Evolutionary conservation across 2,113 vertebrate species (phyloP), one percentile per base, ranked within the genome.

Genomic region (Agapornis roseicollis): DNA sequence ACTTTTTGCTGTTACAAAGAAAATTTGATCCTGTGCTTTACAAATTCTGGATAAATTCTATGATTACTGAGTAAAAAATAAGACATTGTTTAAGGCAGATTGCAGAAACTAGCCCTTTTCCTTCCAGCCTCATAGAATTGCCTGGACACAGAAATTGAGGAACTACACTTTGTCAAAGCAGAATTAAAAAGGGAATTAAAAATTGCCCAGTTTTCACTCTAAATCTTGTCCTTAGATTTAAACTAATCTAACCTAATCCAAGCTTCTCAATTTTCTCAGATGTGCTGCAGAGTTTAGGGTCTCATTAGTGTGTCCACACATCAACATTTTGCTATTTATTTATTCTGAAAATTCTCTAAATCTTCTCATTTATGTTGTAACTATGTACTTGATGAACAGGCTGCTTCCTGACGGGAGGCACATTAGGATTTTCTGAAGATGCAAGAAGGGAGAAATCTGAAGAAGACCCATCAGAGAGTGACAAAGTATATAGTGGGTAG

Each of bases 201-300:
- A 72, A 56, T 18, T 64, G 13, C 6, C 11, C 15, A 74, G 11
- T 3, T 91, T 93, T 92, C 10, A n/a, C 23, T 50, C 12, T 50
- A 89, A 78, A 78, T 74, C 25, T 63, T 87, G 9, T 71, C 88
- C 23, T 35, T 79, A 64, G 41, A 68, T 87, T 78, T 84, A 86
- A 64, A 87, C 31, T 79, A 44, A 50, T 8, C 23, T 74, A 74
- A 71, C 1, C 10, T 47, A 78, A 79, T 56, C 29, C 33, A 87
- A 56, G 7, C 2, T 72, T 89, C 49, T 94, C 39, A 69, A 1
- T 61, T 76, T 58, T 61, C 13, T 80, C 29, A 72, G 53, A 79
- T 41, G 7, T 2, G 68, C 4, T 33, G 17, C n/a, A 80, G 10
- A 64, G 13, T 81, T 85, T 27, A 65, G 15, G 13, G 14, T 55